Evolutionary conservation across 2,888 invertebrate genomes (phyloP).

Genomic region (Idaea straminata): DNA sequence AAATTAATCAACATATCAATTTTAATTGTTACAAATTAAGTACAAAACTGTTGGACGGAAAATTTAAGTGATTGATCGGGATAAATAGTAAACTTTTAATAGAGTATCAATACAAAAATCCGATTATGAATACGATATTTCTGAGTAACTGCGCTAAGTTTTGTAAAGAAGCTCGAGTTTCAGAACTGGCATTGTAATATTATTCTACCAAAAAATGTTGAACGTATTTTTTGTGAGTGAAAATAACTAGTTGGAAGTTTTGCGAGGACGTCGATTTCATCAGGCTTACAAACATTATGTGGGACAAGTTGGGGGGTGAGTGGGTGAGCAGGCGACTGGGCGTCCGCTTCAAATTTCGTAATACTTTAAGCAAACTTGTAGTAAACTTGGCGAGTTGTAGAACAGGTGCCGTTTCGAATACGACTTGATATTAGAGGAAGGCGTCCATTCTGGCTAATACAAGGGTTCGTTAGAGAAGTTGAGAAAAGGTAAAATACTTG

Average conservation of each 20-base stretch:
- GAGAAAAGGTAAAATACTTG: neutral
- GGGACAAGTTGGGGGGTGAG: constrained; percentile 44
- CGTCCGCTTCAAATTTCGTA: constrained; percentile 67
- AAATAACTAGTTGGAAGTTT: constrained; percentile 57
- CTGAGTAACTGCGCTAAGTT: constrained; percentile 49
- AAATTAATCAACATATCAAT: no score
- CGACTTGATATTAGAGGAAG: constrained; percentile 54
- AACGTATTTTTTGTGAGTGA: constrained; percentile 44
- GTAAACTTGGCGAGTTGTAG: constrained; percentile 59
- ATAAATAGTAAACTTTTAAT: no score
- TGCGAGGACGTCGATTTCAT: constrained; percentile 51
- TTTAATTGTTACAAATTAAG: no score
- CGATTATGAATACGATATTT: constrained; percentile 48
- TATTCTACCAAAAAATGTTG: constrained; percentile 31
- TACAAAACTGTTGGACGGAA: no score
- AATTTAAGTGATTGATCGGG: no score
- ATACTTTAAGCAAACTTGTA: constrained; percentile 72
- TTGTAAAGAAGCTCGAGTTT: constrained; percentile 25
- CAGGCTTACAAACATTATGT: constrained; percentile 65
- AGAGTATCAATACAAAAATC: constrained; percentile 9
- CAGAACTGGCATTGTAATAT: constrained; percentile 40
- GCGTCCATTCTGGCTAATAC: constrained; percentile 45
- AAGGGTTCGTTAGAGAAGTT: neutral
- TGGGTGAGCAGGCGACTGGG: constrained; percentile 13
- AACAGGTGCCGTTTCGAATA: constrained; percentile 71